phyloP scores from a whole-genome alignment of 2,888 invertebrate species.

The Agapostemon virescens region DNA sequence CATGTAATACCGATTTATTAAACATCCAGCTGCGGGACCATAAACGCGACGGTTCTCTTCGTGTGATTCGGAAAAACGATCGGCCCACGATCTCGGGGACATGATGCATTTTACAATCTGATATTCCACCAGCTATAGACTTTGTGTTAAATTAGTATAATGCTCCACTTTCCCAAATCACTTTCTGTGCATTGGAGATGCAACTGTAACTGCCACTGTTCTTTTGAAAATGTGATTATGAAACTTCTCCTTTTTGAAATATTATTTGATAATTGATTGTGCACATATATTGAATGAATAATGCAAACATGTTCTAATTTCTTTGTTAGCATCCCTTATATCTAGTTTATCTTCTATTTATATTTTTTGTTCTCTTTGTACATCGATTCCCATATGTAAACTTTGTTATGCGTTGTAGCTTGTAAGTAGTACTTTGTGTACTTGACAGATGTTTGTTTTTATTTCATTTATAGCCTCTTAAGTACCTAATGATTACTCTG shows the following conservation, averaged over 20 bases:
- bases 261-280: constrained; percentile 10
- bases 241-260: constrained; percentile 15
- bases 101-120: constrained; percentile 1
- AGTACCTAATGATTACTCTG: background rate
- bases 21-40: constrained; percentile 52
- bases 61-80: constrained; percentile 32
- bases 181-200: constrained; percentile 35
- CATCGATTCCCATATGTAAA: background rate
- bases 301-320: background rate
- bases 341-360: background rate
- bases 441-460: background rate
- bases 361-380: background rate
- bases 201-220: constrained; percentile 30
- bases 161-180: constrained; percentile 57
- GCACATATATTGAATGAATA: background rate
- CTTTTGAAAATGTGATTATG: constrained; percentile 1
- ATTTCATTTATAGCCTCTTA: background rate
- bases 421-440: background rate
- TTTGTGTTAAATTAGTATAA: constrained; percentile 51
- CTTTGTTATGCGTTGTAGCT: background rate
- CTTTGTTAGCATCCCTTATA: background rate
- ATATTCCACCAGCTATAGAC: constrained; percentile 6
- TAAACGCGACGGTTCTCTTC: background rate
- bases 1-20: constrained; percentile 58
- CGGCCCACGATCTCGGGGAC: constrained; percentile 8